Evolutionary conservation across 2,888 invertebrate genomes (phyloP).

Genomic region (Scaptomyza polygonia): DNA sequence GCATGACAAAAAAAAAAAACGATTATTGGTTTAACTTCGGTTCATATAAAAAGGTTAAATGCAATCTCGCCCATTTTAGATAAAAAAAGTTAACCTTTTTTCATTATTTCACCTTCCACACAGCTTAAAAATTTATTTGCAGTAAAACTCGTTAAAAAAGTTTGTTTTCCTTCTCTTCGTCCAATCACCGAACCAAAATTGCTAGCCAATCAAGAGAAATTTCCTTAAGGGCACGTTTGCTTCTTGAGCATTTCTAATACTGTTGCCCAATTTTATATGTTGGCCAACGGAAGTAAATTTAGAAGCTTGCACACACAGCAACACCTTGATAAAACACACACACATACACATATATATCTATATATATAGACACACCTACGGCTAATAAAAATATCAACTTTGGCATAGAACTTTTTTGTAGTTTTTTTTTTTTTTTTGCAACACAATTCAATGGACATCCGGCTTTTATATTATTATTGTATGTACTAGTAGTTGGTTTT

Average conservation of each 20-base stretch:
- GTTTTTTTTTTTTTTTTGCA: conserved; percentile 8
- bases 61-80: neutral
- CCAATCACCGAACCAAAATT: conserved; percentile 33
- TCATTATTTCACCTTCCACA: neutral
- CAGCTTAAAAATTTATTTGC: conserved; percentile 5
- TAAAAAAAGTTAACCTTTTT: neutral
- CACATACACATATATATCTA: conserved; percentile 14
- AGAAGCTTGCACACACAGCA: conserved; percentile 29
- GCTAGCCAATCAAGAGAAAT: conserved; percentile 33
- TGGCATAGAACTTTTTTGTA: conserved; percentile 38
- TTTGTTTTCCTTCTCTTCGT: neutral
- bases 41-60: neutral
- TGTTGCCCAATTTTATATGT: conserved; percentile 22
- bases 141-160: conserved; percentile 11
- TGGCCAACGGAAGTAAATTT: conserved; percentile 45
- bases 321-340: neutral
- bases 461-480: conserved; percentile 50
- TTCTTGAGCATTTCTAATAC: conserved; percentile 13
- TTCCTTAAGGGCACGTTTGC: conserved; percentile 4
- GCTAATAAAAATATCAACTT: conserved; percentile 45
- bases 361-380: conserved; percentile 14
- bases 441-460: conserved; percentile 65
- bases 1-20: neutral
- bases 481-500: conserved; percentile 10
- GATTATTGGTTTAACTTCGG: neutral